Percentiles rank a stretch among this genome's conserved stretches.
Evolutionary conservation across 2,113 vertebrate genomes (phyloP).

Genomic region (Bubo bubo): DNA sequence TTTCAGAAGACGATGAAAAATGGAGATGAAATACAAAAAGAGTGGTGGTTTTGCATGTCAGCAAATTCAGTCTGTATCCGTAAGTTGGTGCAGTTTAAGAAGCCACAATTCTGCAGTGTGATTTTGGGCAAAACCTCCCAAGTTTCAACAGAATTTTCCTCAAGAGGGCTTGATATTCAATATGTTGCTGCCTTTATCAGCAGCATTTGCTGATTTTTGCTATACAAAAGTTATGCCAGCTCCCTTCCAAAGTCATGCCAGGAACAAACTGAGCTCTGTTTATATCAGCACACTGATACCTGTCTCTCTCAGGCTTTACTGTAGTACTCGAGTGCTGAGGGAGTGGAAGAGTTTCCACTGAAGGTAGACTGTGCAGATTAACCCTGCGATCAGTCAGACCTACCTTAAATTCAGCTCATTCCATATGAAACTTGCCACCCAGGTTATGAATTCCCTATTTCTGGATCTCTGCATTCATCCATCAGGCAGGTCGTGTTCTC

Average conservation of each 20-base stretch:
- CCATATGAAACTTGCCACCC: neutral
- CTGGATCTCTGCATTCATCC: neutral
- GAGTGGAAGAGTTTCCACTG: neutral
- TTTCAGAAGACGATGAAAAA: neutral
- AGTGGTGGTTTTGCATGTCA: neutral
- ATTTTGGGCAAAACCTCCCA: neutral
- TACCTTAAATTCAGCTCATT: neutral
- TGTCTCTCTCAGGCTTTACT: neutral
- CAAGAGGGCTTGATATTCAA: neutral
- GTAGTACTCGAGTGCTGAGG: neutral
- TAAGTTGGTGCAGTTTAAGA: neutral
- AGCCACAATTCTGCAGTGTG: neutral
- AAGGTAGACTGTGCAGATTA: neutral
- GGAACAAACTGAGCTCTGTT: neutral
- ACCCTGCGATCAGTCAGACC: neutral
- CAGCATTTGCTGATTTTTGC: neutral
- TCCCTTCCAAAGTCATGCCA: neutral
- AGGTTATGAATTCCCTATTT: neutral
- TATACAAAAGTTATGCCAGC: neutral
- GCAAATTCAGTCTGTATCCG: neutral
- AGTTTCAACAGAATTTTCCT: neutral
- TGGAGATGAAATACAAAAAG: neutral
- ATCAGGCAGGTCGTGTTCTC: neutral
- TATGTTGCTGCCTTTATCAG: constrained; percentile 1
- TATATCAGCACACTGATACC: neutral